A percentile compares a stretch with the other conserved stretches of the same genome.
These are phyloP conservation scores for Limanda limanda DNA, from an alignment of 2,113 vertebrate species.

Conservation along the genomic window DNA sequence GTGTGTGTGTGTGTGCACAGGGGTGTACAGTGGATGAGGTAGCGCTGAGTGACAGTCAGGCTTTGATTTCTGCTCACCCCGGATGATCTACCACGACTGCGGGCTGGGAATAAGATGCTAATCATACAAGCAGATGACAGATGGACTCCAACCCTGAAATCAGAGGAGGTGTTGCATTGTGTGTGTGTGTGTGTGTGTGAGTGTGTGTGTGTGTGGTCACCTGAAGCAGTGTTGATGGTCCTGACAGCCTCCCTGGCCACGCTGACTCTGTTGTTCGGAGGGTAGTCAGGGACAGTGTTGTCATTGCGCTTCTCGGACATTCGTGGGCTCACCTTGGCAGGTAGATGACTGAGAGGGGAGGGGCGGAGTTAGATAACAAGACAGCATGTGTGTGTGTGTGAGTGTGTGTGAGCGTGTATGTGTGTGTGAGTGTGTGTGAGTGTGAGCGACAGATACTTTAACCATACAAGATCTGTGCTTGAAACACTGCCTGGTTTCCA, in stretches of 20 bases:
- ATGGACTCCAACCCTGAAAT: slow-evolving; percentile 11
- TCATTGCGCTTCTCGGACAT: slow-evolving; percentile 81
- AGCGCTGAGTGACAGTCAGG: slow-evolving; percentile 16
- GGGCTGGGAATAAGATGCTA: slow-evolving; percentile 16
- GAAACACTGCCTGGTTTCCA: slow-evolving; percentile 49
- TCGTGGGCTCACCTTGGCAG: slow-evolving; percentile 81
- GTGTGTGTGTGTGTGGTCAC: slow-evolving; percentile 57
- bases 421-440: slow-evolving; percentile 12
- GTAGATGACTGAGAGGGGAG: slow-evolving; percentile 81
- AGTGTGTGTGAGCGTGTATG: slow-evolving; percentile 14
- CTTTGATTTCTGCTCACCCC: slow-evolving; percentile 40
- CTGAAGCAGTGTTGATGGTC: slow-evolving; percentile 86
- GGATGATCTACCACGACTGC: neutral
- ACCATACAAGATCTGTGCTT: slow-evolving; percentile 31
- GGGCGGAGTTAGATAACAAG: neutral
- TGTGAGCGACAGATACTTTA: slow-evolving; percentile 35
- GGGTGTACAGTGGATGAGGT: slow-evolving; percentile 13
- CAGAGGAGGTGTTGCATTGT: neutral
- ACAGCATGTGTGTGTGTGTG: slow-evolving; percentile 6
- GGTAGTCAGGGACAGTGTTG: slow-evolving; percentile 82
- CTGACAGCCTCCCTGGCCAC: slow-evolving; percentile 84
- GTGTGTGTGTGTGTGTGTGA: slow-evolving; percentile 12
- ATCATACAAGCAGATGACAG: slow-evolving; percentile 35
- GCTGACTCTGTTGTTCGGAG: slow-evolving; percentile 84
- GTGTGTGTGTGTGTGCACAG: slow-evolving; percentile 4